Percentiles rank a stretch among this genome's conserved stretches.
Evolutionary conservation across 1,140 invertebrate genomes (phyloP).

Genomic region (Drosophila yakuba): DNA sequence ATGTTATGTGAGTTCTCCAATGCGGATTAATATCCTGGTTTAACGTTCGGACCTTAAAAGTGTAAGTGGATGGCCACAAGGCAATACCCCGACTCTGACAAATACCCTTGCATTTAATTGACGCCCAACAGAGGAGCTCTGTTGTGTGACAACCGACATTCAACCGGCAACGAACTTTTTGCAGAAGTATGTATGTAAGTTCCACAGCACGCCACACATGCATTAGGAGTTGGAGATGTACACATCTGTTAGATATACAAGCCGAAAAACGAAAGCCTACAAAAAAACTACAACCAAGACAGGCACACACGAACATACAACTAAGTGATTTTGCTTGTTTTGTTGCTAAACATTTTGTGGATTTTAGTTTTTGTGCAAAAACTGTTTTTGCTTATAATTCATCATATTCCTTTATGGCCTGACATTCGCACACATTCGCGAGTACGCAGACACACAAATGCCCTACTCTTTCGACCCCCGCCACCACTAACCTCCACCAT

Average conservation of each 20-base stretch:
- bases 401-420: constrained; percentile 72
- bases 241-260: constrained; percentile 61
- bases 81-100: neutral
- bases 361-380: constrained; percentile 46
- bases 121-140: constrained; percentile 20
- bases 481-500: neutral
- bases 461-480: constrained; percentile 21
- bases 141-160: constrained; percentile 47
- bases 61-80: neutral
- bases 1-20: neutral
- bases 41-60: neutral
- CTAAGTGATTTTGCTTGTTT: constrained; percentile 75
- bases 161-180: constrained; percentile 17
- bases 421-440: constrained; percentile 74
- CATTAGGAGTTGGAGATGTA: constrained; percentile 61
- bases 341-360: constrained; percentile 62
- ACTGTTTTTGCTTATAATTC: constrained; percentile 65
- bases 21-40: neutral
- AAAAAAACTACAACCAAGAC: constrained; percentile 6
- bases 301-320: constrained; percentile 40
- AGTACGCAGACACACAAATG: constrained; percentile 48
- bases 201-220: constrained; percentile 60
- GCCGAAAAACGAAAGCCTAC: constrained; percentile 7
- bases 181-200: constrained; percentile 42
- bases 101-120: constrained; percentile 62